Percentiles rank a stretch among this genome's conserved stretches.
Conservation (phyloP, 2,113 vertebrate species). For the Platycercus adscitus region DNA sequence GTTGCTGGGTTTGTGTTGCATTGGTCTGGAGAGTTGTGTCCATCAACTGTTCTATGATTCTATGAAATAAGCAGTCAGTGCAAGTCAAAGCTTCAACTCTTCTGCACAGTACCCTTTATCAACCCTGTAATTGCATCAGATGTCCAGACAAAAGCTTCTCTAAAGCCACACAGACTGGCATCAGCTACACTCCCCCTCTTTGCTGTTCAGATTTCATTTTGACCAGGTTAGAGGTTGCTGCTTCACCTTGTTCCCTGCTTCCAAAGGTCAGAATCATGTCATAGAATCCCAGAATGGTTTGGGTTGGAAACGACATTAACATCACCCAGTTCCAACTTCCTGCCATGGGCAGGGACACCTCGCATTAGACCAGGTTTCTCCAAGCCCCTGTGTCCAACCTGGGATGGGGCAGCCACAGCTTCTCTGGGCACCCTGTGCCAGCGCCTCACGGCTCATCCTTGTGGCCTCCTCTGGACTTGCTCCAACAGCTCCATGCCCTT, state of each 20-base stretch:
- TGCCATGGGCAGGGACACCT: neutral
- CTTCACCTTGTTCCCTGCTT: neutral
- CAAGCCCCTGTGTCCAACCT: neutral
- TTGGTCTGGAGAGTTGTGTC: neutral
- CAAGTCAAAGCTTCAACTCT: neutral
- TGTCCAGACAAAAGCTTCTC: neutral
- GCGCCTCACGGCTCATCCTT: neutral
- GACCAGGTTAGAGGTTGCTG: neutral
- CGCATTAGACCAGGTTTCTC: neutral
- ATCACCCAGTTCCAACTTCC: neutral
- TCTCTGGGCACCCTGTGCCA: no score
- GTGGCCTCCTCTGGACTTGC: neutral
- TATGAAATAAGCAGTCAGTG: neutral
- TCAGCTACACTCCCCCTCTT: neutral
- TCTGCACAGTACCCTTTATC: neutral
- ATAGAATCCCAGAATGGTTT: neutral
- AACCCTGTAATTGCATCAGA: neutral
- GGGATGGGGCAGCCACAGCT: neutral
- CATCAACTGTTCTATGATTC: neutral
- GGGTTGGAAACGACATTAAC: neutral
- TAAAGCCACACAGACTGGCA: neutral
- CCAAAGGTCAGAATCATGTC: neutral
- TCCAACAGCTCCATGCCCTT: neutral
- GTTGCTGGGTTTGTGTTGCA: neutral
- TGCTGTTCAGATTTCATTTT: neutral